Percentiles rank a stretch among this genome's conserved stretches.
phyloP scores from a whole-genome alignment of 2,113 vertebrate species.

The Corythornis madagascariensis region DNA sequence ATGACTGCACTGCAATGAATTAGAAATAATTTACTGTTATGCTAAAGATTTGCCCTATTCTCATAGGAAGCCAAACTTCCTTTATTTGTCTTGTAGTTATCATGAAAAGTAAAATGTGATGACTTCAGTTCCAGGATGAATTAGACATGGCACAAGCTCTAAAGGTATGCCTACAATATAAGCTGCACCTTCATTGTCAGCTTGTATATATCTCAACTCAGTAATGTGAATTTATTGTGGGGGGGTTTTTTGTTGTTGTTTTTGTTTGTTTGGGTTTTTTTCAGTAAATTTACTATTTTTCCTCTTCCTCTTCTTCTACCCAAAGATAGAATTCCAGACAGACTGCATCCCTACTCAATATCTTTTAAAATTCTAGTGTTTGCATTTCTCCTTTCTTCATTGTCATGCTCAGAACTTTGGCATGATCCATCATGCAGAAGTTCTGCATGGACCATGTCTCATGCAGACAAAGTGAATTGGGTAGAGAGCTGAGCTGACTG shows the following conservation, averaged over 20 bases:
- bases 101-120: neutral
- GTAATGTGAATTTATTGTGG: neutral
- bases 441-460: rapidly evolving
- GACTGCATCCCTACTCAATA: neutral
- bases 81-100: neutral
- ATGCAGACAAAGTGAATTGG: neutral
- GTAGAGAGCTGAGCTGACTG: neutral
- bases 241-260: neutral
- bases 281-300: neutral
- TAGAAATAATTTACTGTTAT: neutral
- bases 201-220: neutral
- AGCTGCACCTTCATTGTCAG: neutral
- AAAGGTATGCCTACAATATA: neutral
- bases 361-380: neutral
- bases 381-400: neutral
- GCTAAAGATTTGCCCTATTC: neutral
- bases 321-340: neutral
- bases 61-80: neutral
- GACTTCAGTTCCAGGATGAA: neutral
- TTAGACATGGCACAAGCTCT: neutral
- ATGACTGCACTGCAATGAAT: neutral
- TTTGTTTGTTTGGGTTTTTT: neutral
- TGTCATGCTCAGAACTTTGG: neutral
- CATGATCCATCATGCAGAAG: neutral
- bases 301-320: rapidly evolving